These are phyloP conservation scores for Teinopalpus imperialis DNA, from an alignment of 2,888 invertebrate genomes.

Conservation along the genomic window DNA sequence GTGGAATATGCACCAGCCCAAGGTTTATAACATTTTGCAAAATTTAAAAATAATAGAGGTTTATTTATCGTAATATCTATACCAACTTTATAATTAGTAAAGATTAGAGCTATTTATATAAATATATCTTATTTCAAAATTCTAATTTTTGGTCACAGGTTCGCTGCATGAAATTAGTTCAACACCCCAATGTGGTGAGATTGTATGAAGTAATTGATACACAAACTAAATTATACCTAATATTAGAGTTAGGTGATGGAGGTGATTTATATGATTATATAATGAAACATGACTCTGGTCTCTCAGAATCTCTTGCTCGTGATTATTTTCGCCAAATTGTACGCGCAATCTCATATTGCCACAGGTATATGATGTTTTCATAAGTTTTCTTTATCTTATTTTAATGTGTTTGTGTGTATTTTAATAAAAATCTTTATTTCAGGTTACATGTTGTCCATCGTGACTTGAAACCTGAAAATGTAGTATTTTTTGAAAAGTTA, in stretches of 20 bases:
- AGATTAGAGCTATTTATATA: no score
- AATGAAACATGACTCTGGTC: slow-evolving; percentile 95
- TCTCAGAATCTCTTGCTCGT: slow-evolving; percentile 90
- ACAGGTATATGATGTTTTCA: slow-evolving; percentile 84
- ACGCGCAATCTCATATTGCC: slow-evolving; percentile 98
- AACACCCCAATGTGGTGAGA: slow-evolving; percentile 99
- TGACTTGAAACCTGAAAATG: slow-evolving; percentile 99
- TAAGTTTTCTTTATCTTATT: slow-evolving; percentile 4
- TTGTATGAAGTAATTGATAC: slow-evolving; percentile 99
- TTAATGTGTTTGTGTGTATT: no score
- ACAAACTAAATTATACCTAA: slow-evolving; percentile 97
- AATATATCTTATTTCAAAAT: no score
- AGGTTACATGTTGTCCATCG: slow-evolving; percentile 87
- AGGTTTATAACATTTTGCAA: no score
- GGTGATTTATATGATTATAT: slow-evolving; percentile 99
- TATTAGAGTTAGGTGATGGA: slow-evolving; percentile 98
- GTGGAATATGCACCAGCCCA: no score
- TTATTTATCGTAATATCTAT: no score
- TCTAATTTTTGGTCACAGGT: slow-evolving; percentile 75
- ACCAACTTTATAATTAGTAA: no score
- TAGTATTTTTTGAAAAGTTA: slow-evolving; percentile 98
- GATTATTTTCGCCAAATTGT: slow-evolving; percentile 99
- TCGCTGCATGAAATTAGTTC: slow-evolving; percentile 99
- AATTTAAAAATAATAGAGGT: no score
- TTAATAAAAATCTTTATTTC: no score